Evolutionary conservation across 2,888 invertebrate species (phyloP), one percentile per base, ranked within the genome.

Genomic region (Pachliopta kotzebuea): DNA sequence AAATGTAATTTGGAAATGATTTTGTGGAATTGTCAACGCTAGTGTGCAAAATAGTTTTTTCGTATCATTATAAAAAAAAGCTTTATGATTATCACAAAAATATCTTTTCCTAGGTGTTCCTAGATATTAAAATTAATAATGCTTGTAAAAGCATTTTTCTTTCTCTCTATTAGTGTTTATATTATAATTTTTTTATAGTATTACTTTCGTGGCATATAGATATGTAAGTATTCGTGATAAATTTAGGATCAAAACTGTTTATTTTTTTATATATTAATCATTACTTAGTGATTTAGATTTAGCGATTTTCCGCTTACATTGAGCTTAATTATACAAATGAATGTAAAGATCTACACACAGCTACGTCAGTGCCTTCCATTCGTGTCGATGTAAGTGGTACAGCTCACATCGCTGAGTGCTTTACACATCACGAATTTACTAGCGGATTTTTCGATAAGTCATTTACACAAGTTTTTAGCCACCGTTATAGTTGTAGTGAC

Each of bases 201-300:
- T 65, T 65, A 61, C 24, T 57, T 18, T 57, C 20, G 65, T 65
- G 65, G 53, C 65, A 65, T 65, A 65, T 65, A 61, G 60, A 21
- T 45, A 9, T 57, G 4, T 65, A 65, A 65, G 60, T 4, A 49
- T 57, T 65, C 61, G 65, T 65, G 65, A 61, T 65, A 61, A 52
- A 60, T 24, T 60, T 65, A 65, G 60, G 29, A 37, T 65, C 31
- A 54, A 53, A 3, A 20, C 42, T 42, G 26, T 57, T 26, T 31
- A 23, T 42, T 53, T 54, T 37, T 50, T 52, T 21, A 53, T 52
- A 23, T 56, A 62, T 6, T 26, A n/a, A 24, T 62, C 20, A 45
- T 45, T n/a, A 45, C 18, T 45, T 45, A 45, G 18, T 45, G 45
- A 45, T 45, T n/a, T n/a, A n/a, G 45, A n/a, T 45, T 45, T 45